phyloP scores from a whole-genome alignment of 2,888 invertebrate genomes.

The Morinoia aosen region DNA sequence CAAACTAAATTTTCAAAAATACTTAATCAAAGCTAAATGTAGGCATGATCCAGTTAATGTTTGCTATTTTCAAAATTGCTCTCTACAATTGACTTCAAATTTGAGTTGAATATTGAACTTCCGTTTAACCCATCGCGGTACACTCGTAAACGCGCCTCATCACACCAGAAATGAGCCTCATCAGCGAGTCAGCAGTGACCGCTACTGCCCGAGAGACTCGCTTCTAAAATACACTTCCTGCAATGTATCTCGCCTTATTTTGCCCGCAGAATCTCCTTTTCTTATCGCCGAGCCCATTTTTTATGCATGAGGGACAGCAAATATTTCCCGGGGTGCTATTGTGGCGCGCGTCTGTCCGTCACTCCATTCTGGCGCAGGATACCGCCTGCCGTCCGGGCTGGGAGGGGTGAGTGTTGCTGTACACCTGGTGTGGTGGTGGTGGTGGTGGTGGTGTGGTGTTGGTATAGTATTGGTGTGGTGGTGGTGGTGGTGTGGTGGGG shows the following conservation, averaged over 20 bases:
- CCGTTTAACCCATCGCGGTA: no score
- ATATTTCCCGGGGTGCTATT: conserved; percentile 1
- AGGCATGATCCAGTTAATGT: no score
- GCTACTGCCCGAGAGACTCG: not conserved
- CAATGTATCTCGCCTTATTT: not conserved
- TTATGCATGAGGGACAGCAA: conserved; percentile 19
- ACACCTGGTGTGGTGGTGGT: not conserved
- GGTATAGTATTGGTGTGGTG: not conserved
- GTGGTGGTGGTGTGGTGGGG: no score
- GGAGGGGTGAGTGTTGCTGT: not conserved
- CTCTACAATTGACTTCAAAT: no score
- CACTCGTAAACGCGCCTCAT: no score
- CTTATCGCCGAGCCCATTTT: not conserved
- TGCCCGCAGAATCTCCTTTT: not conserved
- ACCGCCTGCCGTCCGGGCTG: not conserved
- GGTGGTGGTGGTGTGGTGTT: not conserved
- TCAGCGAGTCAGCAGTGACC: no score
- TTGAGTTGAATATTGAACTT: no score
- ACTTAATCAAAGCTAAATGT: no score
- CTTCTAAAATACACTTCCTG: not conserved
- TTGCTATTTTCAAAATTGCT: no score
- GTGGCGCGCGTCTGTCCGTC: not conserved
- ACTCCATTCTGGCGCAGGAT: not conserved
- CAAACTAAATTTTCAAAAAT: no score
- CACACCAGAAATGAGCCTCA: no score